Evolutionary conservation across 2,888 invertebrate genomes (phyloP).

Genomic region (Drosophila pegasa): DNA sequence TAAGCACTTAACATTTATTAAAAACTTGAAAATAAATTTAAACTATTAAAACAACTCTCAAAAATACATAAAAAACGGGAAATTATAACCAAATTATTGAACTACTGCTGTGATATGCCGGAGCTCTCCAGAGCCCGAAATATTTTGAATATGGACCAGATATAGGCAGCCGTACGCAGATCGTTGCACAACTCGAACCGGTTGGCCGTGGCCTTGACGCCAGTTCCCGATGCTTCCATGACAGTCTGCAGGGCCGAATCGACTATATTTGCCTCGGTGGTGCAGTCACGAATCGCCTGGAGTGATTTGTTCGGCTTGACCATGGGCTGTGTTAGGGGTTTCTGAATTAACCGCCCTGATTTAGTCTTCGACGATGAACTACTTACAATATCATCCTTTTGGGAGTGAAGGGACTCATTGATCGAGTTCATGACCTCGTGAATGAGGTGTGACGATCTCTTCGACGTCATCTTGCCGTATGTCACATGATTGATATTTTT

Average conservation of each 20-base stretch:
- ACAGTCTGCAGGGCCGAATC: slow-evolving; percentile 99
- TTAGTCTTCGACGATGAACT: neutral
- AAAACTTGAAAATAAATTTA: neutral
- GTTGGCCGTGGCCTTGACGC: slow-evolving; percentile 96
- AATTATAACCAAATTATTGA: neutral
- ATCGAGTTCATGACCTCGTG: slow-evolving; percentile 75
- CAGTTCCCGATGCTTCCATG: slow-evolving; percentile 97
- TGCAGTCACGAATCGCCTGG: slow-evolving; percentile 72
- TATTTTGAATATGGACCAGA: slow-evolving; percentile 98
- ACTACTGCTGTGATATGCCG: slow-evolving; percentile 89
- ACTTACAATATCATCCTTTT: slow-evolving; percentile 39
- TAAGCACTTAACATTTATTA: too few species aligned
- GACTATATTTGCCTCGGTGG: slow-evolving; percentile 99
- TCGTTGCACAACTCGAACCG: slow-evolving; percentile 97
- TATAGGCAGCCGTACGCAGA: slow-evolving; percentile 97
- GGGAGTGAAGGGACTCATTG: slow-evolving; percentile 59
- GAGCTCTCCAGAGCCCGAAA: slow-evolving; percentile 97
- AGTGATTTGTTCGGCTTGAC: slow-evolving; percentile 66
- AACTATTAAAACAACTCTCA: neutral
- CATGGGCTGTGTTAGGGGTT: slow-evolving; percentile 36
- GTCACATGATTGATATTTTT: slow-evolving; percentile 99
- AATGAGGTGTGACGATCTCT: slow-evolving; percentile 89
- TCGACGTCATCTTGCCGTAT: slow-evolving; percentile 96
- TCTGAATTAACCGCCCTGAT: neutral
- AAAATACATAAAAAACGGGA: neutral